Evolutionary conservation across 2,888 invertebrate species (phyloP), one percentile per base, ranked within the genome.

Genomic region (Drosophila greeni): DNA sequence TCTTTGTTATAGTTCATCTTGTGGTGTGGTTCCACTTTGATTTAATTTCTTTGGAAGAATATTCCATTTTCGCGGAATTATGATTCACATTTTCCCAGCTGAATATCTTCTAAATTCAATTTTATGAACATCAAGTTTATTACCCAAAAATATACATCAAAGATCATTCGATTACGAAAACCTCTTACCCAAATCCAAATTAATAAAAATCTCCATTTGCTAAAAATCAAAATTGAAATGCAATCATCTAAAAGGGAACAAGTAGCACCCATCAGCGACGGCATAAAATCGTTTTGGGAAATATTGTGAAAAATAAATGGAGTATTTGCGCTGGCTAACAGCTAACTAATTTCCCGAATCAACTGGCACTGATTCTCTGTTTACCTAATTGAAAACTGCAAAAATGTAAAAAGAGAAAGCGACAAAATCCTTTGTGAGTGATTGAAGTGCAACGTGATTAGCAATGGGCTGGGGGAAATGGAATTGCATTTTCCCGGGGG

Each of bases 371-470:
- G 52, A 65, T 65, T 64, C 20, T 18, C 33, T 39, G 53, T 64
- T 51, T 52, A 33, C 34, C 39, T 47, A 66, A 56, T 66, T 66
- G 57, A 48, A 57, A 66, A 66, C 40, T 36, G 14, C 11, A 47
- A 34, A 34, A 37, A 39, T 20, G 20, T 20, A 39, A 23, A 59
- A 48, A 47, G 29, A 31, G 20, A 37, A 34, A 16, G 53, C 36
- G 53, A 37, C 2, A 40, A 61, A 59, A 60, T 26, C 33, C 45
- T 53, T 61, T 62, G 64, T 64, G 39, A 45, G 45, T 66, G 66
- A 61, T 49, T 64, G 64, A 26, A 64, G 45, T 64, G 64, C 55
- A 66, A 47, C 33, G 45, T 61, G 64, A 61, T 61, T 61, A 61
- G 61, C 61, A 34, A 53, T 33, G 62, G 37, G 52, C 37, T n/a